Base-by-base conservation (phyloP, 2,113 vertebrate species). In the human (Homo sapiens) region DNA sequence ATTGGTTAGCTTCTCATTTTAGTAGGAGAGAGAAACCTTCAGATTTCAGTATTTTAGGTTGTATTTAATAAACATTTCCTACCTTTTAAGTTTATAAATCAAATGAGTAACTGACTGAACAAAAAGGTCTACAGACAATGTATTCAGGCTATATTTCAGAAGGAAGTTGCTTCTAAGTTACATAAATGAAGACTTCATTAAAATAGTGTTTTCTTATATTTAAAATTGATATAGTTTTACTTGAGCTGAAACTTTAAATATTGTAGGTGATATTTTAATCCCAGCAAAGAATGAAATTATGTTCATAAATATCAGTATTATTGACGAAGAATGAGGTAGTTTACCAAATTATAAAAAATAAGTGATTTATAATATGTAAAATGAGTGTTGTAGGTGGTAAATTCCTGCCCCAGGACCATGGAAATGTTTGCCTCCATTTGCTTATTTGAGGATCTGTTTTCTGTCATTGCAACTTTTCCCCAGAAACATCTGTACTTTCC, bases 1-100 rank as follows among this genome's bases (percentile, higher is more conserved):
- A 27, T 84, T 94, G 79, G 66, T 78, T 95, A 97, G 30, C 32
- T 75, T 91, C 43, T 95, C 18, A 70, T 90, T 90, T 93, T 96
- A 59, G 32, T 83, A 64, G 66, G 27, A n/a, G 50, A 61, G 25
- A 81, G 30, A 86, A 90, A 70, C 27, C 30, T 94, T 80, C 8
- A 40, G 12, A 90, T 93, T 86, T 93, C 66, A 96, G 4, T 96
- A 75, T 75, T 95, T 93, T 92, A 80, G 30, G 20, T 59, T 92
- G 6, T 64, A 75, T 82, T 96, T 94, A 94, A 68, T 86, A 89
- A 91, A 90, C 25, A 76, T 72, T 78, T n/a, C 61, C n/a, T 95
- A 48, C 50, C 9, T 79, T 57, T 89, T 89, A 82, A 76, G 6
- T 90, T 94, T 93, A 27, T 92, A 50, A 90, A 66, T 93, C n/a